Evolutionary conservation across 1,140 invertebrate species (phyloP), one percentile per base, ranked within the genome.

Genomic region (Diprion similis): DNA sequence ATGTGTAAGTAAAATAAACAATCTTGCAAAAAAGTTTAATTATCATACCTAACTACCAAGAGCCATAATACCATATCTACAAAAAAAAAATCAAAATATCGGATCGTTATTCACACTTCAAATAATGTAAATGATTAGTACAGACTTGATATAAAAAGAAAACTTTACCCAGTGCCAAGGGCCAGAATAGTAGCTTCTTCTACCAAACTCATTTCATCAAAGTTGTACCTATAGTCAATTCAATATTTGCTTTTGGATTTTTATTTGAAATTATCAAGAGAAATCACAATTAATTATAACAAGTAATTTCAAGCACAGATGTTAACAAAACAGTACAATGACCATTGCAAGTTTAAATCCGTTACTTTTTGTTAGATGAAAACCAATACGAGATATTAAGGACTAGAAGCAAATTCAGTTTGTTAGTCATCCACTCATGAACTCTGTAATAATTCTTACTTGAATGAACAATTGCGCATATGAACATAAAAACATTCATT

Each of bases 111-210:
- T 47, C 24, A 71, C 59, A 24, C 51, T 24, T 69, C 11, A 71
- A 51, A 74, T 48, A n/a, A 73, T 51, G 74, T 68, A 75, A 59
- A 59, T 59, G 11, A 17, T 59, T 59, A 59, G 51, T 59, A 15
- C n/a, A 59, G 51, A 59, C n/a, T 59, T 59, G n/a, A 15, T 59
- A 59, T 59, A 72, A 72, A 65, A 71, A 78, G 73, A 69, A 75
- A 76, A 77, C 80, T 81, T 86, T 87, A 87, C 84, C 86, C 86
- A 82, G 82, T 80, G 81, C 82, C 85, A 80, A 88, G 84, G 80
- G 84, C 84, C 82, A 87, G 83, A 81, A 88, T 82, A 71, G 84
- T 86, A 79, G 86, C 84, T 84, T 84, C 86, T 80, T 86, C 78
- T 81, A 88, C 80, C 81, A 88, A 80, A 81, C 76, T 86, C 83